Conservation (phyloP, 2,888 invertebrate species). For the Latrodectus elegans region DNA sequence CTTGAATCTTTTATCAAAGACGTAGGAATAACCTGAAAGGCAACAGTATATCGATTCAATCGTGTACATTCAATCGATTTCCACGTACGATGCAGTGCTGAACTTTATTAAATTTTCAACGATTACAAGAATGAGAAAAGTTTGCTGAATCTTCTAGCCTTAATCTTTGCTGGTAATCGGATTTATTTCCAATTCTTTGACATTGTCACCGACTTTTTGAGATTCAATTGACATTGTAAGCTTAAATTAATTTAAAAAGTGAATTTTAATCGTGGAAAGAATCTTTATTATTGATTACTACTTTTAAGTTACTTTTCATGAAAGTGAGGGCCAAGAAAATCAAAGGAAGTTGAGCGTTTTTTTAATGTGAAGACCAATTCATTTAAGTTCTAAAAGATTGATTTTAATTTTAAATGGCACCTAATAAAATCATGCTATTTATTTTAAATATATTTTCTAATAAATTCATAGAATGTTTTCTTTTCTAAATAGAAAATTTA, state of each 20-base stretch:
- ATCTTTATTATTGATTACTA: neutral
- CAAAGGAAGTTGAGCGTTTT: too few species aligned
- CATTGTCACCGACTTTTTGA: neutral
- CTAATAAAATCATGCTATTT: too few species aligned
- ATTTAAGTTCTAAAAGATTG: too few species aligned
- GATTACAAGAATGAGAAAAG: slow-evolving; percentile 27
- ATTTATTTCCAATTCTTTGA: slow-evolving; percentile 21
- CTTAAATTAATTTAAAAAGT: neutral
- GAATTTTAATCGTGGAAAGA: neutral
- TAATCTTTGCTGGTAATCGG: slow-evolving; percentile 29
- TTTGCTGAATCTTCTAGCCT: slow-evolving; percentile 34
- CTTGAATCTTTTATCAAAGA: slow-evolving; percentile 56
- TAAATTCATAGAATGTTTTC: too few species aligned
- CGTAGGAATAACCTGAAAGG: slow-evolving; percentile 21
- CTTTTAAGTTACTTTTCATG: too few species aligned
- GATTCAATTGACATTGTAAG: neutral
- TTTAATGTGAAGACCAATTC: too few species aligned
- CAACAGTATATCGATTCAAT: slow-evolving; percentile 47
- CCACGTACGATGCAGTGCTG: slow-evolving; percentile 26
- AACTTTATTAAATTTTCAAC: slow-evolving; percentile 55
- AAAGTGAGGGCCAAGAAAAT: too few species aligned
- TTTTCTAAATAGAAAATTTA: too few species aligned
- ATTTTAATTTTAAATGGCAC: too few species aligned
- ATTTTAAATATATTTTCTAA: too few species aligned
- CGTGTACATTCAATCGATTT: slow-evolving; percentile 42